Percentiles rank a stretch among this genome's conserved stretches.
phyloP scores from a whole-genome alignment of 2,113 vertebrate species.

The Anas platyrhynchos region DNA sequence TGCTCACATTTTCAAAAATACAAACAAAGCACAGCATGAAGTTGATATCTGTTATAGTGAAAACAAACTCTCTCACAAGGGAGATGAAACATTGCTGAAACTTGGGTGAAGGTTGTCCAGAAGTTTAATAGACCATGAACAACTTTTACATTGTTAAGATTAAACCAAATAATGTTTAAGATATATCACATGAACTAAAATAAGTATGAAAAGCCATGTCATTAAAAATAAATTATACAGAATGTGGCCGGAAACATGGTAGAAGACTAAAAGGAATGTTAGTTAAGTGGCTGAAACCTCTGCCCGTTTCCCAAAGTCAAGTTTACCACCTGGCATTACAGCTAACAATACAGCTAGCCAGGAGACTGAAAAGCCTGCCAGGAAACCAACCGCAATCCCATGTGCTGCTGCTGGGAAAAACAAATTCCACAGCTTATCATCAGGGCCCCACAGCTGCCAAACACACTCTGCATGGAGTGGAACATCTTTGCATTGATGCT shows the following conservation, averaged over 20 bases:
- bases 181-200: neutral
- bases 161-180: neutral
- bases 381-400: constrained; percentile 9
- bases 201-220: neutral
- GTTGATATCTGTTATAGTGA: neutral
- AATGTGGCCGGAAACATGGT: neutral
- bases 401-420: constrained; percentile 31
- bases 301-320: neutral
- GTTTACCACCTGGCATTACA: constrained; percentile 15
- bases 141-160: neutral
- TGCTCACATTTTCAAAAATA: neutral
- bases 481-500: neutral
- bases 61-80: neutral
- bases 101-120: neutral
- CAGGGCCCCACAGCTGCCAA: neutral
- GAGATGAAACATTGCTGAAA: neutral
- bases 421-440: constrained; percentile 42
- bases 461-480: neutral
- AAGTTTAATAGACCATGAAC: neutral
- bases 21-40: neutral
- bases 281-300: neutral
- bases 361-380: neutral
- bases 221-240: neutral
- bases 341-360: neutral
- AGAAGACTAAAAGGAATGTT: neutral